Conservation (phyloP, 92 coral and sea anemone species). For the Phenganax marumi region DNA sequence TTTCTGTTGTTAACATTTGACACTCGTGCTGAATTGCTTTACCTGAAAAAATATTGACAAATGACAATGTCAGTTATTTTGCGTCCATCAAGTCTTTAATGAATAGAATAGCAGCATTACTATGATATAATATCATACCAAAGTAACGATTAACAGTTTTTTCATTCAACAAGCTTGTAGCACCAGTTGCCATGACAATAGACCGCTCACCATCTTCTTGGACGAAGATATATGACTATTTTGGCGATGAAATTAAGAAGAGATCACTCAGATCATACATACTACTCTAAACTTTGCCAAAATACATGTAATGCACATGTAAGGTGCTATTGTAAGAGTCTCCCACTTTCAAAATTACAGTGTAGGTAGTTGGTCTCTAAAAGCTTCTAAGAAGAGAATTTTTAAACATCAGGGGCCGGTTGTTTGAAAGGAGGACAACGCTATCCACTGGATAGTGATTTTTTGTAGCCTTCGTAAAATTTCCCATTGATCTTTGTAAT, state of each 20-base stretch:
- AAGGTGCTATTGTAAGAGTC: too few species aligned
- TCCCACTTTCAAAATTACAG: background rate
- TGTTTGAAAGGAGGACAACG: background rate
- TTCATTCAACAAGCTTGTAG: slow-evolving; percentile 19
- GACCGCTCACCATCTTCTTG: slow-evolving; percentile 48
- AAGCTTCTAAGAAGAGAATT: too few species aligned
- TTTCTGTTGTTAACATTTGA: slow-evolving; percentile 43
- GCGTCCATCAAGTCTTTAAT: background rate
- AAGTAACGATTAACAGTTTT: slow-evolving; percentile 19
- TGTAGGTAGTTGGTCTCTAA: background rate
- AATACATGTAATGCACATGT: too few species aligned
- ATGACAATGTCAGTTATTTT: background rate
- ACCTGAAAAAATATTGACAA: slow-evolving; percentile 19
- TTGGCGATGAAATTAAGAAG: background rate
- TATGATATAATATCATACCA: slow-evolving; percentile 14
- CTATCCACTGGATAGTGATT: too few species aligned
- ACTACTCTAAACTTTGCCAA: too few species aligned
- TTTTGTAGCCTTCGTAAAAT: too few species aligned
- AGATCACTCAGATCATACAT: background rate
- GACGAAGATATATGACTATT: slow-evolving; percentile 32
- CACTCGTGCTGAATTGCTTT: slow-evolving; percentile 27
- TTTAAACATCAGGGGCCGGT: background rate
- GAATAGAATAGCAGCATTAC: background rate
- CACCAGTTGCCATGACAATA: slow-evolving; percentile 39
- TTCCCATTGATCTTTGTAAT: too few species aligned